phyloP scores from a whole-genome alignment of 2,113 vertebrate genomes.

The Diphyllodes magnificus region DNA sequence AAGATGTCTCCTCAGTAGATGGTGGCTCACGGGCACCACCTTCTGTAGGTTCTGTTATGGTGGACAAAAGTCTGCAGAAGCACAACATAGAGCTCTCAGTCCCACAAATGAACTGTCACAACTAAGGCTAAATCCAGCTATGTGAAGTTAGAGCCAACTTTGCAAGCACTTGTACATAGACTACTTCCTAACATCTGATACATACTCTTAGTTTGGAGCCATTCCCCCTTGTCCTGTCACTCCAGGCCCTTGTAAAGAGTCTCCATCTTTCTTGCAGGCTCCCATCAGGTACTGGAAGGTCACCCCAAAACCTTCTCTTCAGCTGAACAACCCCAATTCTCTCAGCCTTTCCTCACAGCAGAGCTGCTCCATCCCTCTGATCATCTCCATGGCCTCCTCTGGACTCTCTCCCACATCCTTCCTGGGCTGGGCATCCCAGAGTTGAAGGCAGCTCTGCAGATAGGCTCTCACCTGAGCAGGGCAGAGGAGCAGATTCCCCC shows the following conservation, averaged over 20 bases:
- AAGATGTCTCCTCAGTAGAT: slow-evolving; percentile 72
- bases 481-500: not conserved
- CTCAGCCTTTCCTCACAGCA: not conserved
- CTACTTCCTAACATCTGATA: not conserved
- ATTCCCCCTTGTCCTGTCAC: not conserved
- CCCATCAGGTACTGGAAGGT: not conserved
- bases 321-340: not conserved
- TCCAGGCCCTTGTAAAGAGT: not conserved
- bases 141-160: not conserved
- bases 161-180: not conserved
- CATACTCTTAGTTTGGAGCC: not conserved
- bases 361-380: not conserved
- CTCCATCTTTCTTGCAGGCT: not conserved
- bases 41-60: slow-evolving; percentile 90
- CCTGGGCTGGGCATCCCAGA: too few relatives aligned
- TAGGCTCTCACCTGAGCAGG: not conserved
- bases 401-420: not conserved
- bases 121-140: not conserved
- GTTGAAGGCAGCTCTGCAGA: not conserved
- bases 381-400: not conserved
- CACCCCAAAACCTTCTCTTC: not conserved
- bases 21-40: slow-evolving; percentile 76
- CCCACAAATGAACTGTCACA: not conserved
- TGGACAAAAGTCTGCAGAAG: slow-evolving; percentile 84
- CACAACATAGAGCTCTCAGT: not conserved